These are phyloP conservation scores for Setophaga petechia DNA, from an alignment of 2,113 vertebrate species.

Conservation along the genomic window DNA sequence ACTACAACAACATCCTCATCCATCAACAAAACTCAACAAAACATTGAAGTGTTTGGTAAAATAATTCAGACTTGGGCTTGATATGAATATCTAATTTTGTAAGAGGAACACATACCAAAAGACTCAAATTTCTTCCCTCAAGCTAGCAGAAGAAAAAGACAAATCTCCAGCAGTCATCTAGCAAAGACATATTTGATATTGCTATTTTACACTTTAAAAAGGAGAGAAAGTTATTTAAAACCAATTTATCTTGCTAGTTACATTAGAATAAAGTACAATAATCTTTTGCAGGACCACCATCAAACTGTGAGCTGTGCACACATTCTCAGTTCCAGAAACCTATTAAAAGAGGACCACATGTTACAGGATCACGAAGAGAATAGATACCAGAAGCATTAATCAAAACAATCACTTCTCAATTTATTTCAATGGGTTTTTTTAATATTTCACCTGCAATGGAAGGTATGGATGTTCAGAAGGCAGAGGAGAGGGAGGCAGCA, in stretches of 20 bases:
- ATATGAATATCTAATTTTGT: background rate
- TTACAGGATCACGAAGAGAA: background rate
- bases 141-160: background rate
- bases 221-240: background rate
- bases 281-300: background rate
- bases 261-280: background rate
- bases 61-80: background rate
- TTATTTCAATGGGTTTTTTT: background rate
- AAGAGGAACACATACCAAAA: background rate
- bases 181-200: background rate
- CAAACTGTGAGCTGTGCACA: background rate
- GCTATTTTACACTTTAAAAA: background rate
- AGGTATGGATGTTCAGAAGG: background rate
- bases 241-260: background rate
- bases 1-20: background rate
- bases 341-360: background rate
- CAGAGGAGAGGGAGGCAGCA: background rate
- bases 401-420: background rate
- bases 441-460: background rate
- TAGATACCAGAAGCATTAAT: background rate
- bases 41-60: background rate
- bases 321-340: background rate
- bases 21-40: background rate
- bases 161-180: background rate
- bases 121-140: background rate